Evolutionary conservation across 2,113 vertebrate genomes (phyloP).

Genomic region (Typhlomys cinereus): DNA sequence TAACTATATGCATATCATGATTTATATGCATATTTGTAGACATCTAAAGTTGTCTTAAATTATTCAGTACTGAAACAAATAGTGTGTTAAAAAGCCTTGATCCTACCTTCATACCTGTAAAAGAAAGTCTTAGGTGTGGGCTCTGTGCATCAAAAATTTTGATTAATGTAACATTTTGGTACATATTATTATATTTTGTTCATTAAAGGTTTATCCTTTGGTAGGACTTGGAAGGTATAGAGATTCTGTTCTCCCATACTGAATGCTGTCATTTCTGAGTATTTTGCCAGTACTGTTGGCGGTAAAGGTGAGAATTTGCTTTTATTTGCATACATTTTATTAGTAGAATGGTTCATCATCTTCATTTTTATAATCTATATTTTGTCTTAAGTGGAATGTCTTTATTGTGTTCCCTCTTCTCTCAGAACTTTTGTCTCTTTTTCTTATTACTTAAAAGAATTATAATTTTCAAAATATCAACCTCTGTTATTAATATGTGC

Average conservation of each 20-base stretch:
- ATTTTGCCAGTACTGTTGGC: not conserved
- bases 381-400: not conserved
- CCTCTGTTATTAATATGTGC: not conserved
- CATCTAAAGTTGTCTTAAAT: not conserved
- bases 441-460: not conserved
- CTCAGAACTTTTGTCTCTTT: not conserved
- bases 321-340: not conserved
- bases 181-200: not conserved
- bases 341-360: not conserved
- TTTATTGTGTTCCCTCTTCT: not conserved
- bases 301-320: constrained; percentile 3
- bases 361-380: not conserved
- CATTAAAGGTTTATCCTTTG: not conserved
- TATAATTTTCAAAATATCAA: not conserved
- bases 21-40: not conserved
- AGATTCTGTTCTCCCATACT: not conserved
- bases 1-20: not conserved
- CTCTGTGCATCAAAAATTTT: not conserved
- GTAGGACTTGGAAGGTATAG: not conserved
- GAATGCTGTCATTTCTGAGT: not conserved
- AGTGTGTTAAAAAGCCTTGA: not conserved
- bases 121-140: not conserved
- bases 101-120: not conserved
- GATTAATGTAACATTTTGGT: not conserved
- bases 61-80: not conserved